These are phyloP conservation scores for Platyrinchus mystaceus DNA, from an alignment of 2,797 vertebrate genomes.

Conservation along the genomic window DNA sequence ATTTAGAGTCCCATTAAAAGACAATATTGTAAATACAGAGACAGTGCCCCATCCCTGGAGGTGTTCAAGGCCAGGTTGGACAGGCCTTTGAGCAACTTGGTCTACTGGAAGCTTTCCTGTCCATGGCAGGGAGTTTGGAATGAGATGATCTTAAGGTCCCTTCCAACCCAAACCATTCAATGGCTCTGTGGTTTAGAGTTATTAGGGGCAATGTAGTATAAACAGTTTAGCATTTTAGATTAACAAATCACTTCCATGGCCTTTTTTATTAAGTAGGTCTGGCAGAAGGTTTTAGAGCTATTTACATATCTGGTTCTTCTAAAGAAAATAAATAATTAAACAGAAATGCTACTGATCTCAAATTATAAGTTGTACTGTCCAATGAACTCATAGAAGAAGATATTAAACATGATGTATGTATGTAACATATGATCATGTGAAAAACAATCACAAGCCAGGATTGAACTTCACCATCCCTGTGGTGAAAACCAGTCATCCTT, in stretches of 20 bases:
- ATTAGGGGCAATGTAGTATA: not conserved
- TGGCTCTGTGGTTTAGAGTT: not conserved
- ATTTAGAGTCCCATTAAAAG: not conserved
- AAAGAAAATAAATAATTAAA: not conserved
- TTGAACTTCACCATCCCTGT: not conserved
- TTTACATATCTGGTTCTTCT: not conserved
- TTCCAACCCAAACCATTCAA: not conserved
- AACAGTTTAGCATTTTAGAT: not conserved
- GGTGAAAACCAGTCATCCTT: not conserved
- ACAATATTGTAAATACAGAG: not conserved
- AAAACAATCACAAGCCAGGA: not conserved
- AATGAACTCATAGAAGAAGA: not conserved
- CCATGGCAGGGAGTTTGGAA: not conserved
- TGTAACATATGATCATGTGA: not conserved
- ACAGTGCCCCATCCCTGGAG: not conserved
- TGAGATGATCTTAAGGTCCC: not conserved
- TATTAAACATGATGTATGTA: not conserved
- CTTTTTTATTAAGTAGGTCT: not conserved
- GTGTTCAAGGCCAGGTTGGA: not conserved
- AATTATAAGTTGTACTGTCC: not conserved
- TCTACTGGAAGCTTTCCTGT: rapidly evolving
- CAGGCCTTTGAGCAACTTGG: rapidly evolving
- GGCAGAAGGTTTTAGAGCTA: not conserved
- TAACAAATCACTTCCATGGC: not conserved
- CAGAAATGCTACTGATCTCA: not conserved